Evolutionary conservation across 2,797 vertebrate genomes (phyloP).

Genomic region (Stomatorhinus walkeri): DNA sequence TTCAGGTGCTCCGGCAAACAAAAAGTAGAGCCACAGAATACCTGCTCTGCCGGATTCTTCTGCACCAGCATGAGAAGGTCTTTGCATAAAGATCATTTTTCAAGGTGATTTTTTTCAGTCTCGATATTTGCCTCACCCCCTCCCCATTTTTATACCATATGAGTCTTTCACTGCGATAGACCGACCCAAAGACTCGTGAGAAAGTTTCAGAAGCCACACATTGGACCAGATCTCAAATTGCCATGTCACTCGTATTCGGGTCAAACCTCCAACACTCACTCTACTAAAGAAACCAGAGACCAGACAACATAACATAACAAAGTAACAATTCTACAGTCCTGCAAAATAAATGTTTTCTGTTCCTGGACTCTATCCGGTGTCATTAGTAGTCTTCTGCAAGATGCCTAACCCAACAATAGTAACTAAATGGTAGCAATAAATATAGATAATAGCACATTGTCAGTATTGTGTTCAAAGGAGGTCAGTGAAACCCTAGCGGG

Average conservation of each 20-base stretch:
- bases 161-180: background rate
- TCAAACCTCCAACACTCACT: background rate
- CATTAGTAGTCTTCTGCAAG: background rate
- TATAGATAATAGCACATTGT: background rate
- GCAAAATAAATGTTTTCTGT: background rate
- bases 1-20: slow-evolving; percentile 5
- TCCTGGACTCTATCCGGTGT: background rate
- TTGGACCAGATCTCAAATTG: background rate
- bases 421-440: background rate
- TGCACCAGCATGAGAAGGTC: slow-evolving; percentile 29
- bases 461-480: slow-evolving; percentile 34
- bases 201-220: background rate
- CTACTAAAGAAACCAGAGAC: background rate
- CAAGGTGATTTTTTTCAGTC: slow-evolving; percentile 23
- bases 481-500: background rate
- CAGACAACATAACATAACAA: background rate
- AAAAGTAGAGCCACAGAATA: slow-evolving; percentile 22
- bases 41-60: slow-evolving; percentile 46
- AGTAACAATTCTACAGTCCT: background rate
- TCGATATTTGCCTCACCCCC: background rate
- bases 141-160: background rate
- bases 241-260: background rate
- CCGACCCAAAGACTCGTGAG: background rate
- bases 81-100: slow-evolving; percentile 29
- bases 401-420: background rate